Conservation (phyloP, 2,113 vertebrate genomes). For the Cavia porcellus region DNA sequence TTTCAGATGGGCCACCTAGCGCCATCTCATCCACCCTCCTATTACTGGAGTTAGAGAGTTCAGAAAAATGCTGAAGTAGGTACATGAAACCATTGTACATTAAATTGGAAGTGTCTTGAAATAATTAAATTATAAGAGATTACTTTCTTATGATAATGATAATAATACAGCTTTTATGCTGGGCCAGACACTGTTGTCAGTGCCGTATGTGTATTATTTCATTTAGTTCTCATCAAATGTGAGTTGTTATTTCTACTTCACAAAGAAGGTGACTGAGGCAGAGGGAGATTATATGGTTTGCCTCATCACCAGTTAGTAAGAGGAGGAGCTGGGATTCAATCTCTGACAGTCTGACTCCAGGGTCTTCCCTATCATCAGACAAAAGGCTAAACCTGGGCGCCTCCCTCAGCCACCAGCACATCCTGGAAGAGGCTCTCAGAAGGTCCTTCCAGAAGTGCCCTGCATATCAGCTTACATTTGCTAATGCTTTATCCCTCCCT, state of each 20-base stretch:
- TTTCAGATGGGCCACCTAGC: neutral
- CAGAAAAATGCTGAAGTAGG: neutral
- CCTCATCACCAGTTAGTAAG: neutral
- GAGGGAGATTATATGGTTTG: neutral
- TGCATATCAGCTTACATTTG: neutral
- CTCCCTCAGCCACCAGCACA: neutral
- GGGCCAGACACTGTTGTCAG: constrained; percentile 25
- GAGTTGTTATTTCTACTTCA: constrained; percentile 19
- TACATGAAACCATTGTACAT: neutral
- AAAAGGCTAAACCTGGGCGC: neutral
- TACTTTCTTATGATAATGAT: neutral
- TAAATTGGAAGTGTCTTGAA: neutral
- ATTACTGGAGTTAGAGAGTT: neutral
- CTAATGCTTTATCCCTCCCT: neutral
- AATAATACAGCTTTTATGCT: neutral
- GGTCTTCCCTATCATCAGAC: neutral
- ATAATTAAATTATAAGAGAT: neutral
- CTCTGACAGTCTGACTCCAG: neutral
- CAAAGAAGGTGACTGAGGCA: neutral
- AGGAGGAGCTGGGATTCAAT: neutral
- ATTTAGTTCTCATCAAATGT: neutral
- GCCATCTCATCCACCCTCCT: neutral
- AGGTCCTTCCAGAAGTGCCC: neutral
- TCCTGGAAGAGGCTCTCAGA: neutral
- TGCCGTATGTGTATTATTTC: neutral